phyloP scores from a whole-genome alignment of 2,888 invertebrate genomes.

The Busseola fusca region DNA sequence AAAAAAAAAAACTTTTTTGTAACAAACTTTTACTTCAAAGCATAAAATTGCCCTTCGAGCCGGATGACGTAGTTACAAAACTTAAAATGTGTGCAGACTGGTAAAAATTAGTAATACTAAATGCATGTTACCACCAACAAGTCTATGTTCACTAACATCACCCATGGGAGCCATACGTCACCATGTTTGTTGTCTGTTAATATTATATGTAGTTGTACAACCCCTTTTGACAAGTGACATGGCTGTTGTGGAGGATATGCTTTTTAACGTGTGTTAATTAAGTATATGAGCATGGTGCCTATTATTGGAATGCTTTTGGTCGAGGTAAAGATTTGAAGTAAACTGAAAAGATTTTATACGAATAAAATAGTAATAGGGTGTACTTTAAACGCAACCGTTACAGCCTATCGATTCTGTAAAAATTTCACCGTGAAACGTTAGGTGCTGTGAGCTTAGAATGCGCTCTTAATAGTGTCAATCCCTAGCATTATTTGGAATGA shows the following conservation, averaged over 20 bases:
- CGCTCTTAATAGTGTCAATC: too few species aligned
- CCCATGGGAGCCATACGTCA: slow-evolving; percentile 59
- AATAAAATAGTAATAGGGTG: neutral
- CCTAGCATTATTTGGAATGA: too few species aligned
- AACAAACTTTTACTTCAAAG: neutral
- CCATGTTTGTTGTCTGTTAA: slow-evolving; percentile 56
- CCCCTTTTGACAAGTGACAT: slow-evolving; percentile 29
- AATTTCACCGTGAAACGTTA: too few species aligned
- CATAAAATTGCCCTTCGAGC: slow-evolving; percentile 17
- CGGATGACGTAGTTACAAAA: neutral
- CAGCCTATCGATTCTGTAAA: too few species aligned
- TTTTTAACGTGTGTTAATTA: slow-evolving; percentile 7
- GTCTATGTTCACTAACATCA: slow-evolving; percentile 38
- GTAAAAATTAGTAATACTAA: slow-evolving; percentile 37
- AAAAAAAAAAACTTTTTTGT: neutral
- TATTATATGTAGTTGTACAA: slow-evolving; percentile 50
- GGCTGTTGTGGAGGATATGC: slow-evolving; percentile 6
- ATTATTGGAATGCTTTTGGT: neutral
- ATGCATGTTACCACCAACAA: slow-evolving; percentile 35
- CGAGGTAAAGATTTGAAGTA: neutral
- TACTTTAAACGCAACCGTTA: too few species aligned
- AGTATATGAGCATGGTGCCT: neutral
- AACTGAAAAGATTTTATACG: neutral
- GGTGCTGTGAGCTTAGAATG: too few species aligned
- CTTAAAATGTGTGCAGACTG: neutral